Base-by-base conservation (phyloP, 2,888 invertebrate genomes). In the Drosophila mettleri region DNA sequence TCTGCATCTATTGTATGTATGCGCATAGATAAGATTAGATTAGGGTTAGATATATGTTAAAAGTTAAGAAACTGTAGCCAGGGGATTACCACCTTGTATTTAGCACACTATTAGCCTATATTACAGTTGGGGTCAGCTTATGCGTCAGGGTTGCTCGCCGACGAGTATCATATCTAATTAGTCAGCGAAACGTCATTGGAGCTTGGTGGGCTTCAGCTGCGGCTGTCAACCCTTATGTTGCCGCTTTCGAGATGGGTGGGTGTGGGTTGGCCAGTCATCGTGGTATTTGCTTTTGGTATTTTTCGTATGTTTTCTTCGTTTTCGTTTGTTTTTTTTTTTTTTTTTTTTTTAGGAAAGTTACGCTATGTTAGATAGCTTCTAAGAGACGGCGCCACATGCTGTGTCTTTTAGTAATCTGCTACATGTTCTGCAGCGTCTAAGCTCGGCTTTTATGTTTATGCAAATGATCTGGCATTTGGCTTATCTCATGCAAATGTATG, bases 341-440 rank as follows among this genome's bases (percentile, higher is more conserved):
- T 9, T 10, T 53, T 12, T 33, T 22, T 38, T 61, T 24, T 60
- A 70, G 78, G 79, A 79, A 85, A 79, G 72, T 85, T 60, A 69
- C 62, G 52, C 18, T 57, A 51, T 31, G 66, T 33, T 52, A 66
- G 77, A 55, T 66, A 24, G 62, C 67, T 84, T 84, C 74, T 81
- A 84, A 51, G 64, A 57, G n/a, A 6, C 43, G 86, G 86, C 81
- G 81, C 86, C 81, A 81, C 81, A 81, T 54, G 81, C 81, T 86
- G 86, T 55, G 86, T 49, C 69, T 69, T 65, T 82, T 82, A 62
- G 80, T 52, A 53, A 55, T 77, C 43, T 27, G 24, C 36, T 8
- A 57, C 62, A 31, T 14, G 14, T 54, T 16, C 43, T 34, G 31
- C 33, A 33, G 14, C 24, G 46, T 43, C 31, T 24, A 22, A 34